These are phyloP conservation scores for Drosophila bunnanda DNA, from an alignment of 2,888 invertebrate species.

Conservation along the genomic window DNA sequence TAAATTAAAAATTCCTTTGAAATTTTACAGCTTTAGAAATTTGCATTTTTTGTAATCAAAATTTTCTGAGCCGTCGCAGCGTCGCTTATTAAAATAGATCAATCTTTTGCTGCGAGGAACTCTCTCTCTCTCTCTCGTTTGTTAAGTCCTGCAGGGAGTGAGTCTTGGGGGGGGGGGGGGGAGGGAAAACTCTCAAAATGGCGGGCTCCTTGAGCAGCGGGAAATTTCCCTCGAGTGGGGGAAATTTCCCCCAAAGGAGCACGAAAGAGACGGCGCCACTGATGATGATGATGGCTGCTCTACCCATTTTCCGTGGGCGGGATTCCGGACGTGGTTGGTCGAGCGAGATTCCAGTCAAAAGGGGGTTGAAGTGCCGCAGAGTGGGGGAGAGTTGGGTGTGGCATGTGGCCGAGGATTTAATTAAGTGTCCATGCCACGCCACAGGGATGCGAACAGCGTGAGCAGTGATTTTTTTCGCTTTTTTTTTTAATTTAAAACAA, in stretches of 20 bases:
- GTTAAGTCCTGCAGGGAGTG: not conserved
- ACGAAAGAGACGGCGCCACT: conserved; percentile 62
- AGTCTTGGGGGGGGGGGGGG: not conserved
- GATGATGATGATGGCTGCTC: conserved; percentile 5
- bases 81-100: conserved; percentile 75
- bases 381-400: conserved; percentile 35
- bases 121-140: not conserved
- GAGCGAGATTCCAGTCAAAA: conserved; percentile 18
- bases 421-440: conserved; percentile 66
- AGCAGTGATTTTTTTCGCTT: conserved; percentile 55
- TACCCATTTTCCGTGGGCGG: conserved; percentile 66
- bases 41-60: conserved; percentile 34
- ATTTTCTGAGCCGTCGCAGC: conserved; percentile 39
- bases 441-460: conserved; percentile 63
- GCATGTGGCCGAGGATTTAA: conserved; percentile 66
- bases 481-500: conserved; percentile 79
- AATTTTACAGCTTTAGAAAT: conserved; percentile 28
- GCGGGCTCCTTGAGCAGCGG: conserved; percentile 57
- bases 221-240: conserved; percentile 62
- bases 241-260: conserved; percentile 69
- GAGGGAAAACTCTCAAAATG: conserved; percentile 59
- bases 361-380: not conserved
- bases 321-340: conserved; percentile 56
- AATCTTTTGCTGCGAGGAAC: conserved; percentile 60
- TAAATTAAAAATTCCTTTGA: conserved; percentile 36